These are phyloP conservation scores for Zaprionus taronus DNA, from an alignment of 1,140 invertebrate species.

Conservation along the genomic window DNA sequence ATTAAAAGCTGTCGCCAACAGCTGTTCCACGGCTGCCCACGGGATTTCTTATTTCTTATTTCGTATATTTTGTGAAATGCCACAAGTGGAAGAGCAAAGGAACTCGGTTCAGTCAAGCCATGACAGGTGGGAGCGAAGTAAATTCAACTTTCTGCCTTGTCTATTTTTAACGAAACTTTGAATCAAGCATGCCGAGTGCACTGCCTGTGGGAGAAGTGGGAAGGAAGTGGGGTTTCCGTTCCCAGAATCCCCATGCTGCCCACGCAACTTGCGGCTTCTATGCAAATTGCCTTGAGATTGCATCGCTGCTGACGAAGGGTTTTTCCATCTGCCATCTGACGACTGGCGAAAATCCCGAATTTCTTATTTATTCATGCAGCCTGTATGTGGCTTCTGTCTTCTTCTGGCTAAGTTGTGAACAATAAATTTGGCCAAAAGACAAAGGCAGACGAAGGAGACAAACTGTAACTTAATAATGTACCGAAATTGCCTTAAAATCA, in stretches of 20 bases:
- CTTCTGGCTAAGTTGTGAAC: background rate
- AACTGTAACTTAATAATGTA: conserved; percentile 18
- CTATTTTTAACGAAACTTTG: conserved; percentile 6
- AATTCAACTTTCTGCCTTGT: background rate
- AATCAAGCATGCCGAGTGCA: conserved; percentile 4
- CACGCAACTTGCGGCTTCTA: conserved; percentile 3
- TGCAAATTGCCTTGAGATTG: conserved; percentile 4
- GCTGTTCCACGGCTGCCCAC: conserved; percentile 27
- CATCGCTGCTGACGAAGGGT: conserved; percentile 17
- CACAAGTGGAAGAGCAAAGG: background rate
- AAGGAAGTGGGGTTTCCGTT: background rate
- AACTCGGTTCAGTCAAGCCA: background rate
- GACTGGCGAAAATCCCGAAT: background rate
- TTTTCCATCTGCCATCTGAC: conserved; percentile 1
- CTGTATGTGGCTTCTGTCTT: background rate
- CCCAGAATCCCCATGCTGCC: background rate
- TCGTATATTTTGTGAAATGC: background rate
- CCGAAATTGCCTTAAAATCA: conserved; percentile 10
- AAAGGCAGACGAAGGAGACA: conserved; percentile 1
- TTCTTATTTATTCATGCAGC: conserved; percentile 14
- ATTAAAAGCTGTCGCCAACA: conserved; percentile 23
- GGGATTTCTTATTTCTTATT: conserved; percentile 7
- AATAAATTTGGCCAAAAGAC: background rate
- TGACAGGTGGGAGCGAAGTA: background rate
- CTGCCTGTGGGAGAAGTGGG: background rate